These are phyloP conservation scores for Podilymbus podiceps DNA, from an alignment of 2,113 vertebrate species.

Conservation along the genomic window DNA sequence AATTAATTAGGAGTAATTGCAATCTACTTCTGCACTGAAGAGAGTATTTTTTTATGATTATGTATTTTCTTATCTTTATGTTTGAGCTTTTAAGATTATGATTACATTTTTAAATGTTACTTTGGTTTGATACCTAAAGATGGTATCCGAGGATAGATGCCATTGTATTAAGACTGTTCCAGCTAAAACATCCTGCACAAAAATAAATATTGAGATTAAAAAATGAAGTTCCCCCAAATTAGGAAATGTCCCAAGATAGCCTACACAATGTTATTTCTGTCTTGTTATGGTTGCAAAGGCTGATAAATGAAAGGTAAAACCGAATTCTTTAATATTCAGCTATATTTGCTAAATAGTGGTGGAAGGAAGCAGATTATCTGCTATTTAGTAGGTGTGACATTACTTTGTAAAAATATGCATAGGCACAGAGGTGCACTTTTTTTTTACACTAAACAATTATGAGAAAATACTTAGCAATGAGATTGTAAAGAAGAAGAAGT, in stretches of 20 bases:
- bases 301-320: not conserved
- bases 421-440: not conserved
- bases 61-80: conserved; percentile 34
- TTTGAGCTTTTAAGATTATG: not conserved
- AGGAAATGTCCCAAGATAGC: not conserved
- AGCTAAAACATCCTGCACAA: not conserved
- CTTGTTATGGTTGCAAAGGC: not conserved
- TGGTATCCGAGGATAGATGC: not conserved
- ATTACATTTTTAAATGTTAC: not conserved
- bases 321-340: not conserved
- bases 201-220: not conserved
- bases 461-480: not conserved
- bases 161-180: not conserved
- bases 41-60: not conserved
- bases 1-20: conserved; percentile 58
- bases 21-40: not conserved
- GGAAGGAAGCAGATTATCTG: not conserved
- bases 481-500: not conserved
- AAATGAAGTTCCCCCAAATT: not conserved
- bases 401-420: not conserved
- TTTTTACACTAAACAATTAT: not conserved
- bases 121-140: not conserved
- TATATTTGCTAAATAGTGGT: not conserved
- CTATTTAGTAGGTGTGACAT: not conserved
- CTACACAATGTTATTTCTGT: not conserved